Conservation (phyloP, 1,140 invertebrate genomes). For the Tetragonula clypearis region DNA sequence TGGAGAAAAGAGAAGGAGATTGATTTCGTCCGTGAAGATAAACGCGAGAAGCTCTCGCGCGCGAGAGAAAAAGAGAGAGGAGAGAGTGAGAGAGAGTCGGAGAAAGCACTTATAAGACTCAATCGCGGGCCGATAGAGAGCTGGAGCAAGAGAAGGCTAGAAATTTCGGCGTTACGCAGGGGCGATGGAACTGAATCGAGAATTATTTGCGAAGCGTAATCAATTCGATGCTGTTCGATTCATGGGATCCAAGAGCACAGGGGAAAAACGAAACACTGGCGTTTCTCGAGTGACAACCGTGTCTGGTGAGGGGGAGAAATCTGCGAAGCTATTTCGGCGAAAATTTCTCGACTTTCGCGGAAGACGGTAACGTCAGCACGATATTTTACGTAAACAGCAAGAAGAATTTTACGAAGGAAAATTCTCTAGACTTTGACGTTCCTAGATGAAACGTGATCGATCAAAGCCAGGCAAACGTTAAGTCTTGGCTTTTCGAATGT, state of each 20-base stretch:
- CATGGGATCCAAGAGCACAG: not conserved
- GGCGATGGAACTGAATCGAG: not conserved
- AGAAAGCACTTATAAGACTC: slow-evolving; percentile 41
- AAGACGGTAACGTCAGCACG: not conserved
- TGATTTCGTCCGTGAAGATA: slow-evolving; percentile 2
- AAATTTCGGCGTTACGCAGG: not conserved
- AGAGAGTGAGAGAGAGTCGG: slow-evolving; percentile 1
- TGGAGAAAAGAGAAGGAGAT: not conserved
- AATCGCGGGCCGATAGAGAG: slow-evolving; percentile 18
- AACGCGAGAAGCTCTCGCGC: slow-evolving; percentile 18
- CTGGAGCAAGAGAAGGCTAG: not conserved
- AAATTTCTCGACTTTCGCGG: too few species aligned
- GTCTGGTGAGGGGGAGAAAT: too few species aligned
- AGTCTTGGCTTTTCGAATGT: slow-evolving; percentile 40
- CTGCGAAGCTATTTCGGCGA: not conserved
- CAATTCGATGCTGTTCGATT: slow-evolving; percentile 1
- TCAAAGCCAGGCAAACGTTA: slow-evolving; percentile 45
- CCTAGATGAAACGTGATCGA: slow-evolving; percentile 47
- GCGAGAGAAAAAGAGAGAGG: not conserved
- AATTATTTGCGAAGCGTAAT: slow-evolving; percentile 20
- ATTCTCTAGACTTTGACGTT: not conserved
- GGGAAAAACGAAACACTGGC: not conserved
- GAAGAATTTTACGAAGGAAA: not conserved
- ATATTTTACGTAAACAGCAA: not conserved
- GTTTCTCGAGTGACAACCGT: not conserved